Base-by-base conservation (phyloP, 2,113 vertebrate species). In the Hippocampus barbouri region DNA sequence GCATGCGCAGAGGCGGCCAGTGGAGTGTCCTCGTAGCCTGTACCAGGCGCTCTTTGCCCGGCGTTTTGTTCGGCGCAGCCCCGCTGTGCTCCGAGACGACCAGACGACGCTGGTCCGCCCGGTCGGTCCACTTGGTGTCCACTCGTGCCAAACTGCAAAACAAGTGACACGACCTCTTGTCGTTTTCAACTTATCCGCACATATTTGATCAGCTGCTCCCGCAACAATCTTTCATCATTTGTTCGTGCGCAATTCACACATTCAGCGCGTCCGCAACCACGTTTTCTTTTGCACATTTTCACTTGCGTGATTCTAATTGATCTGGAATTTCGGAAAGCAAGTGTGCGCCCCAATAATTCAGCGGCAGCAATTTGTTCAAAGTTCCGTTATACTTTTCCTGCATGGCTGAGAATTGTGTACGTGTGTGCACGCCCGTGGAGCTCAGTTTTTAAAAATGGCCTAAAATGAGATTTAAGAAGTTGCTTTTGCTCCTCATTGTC, bases 321-420 rank as follows among this genome's bases (percentile, higher is more conserved):
- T 18, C 8, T 20, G 59, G 15, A 9, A 61, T 61, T 61, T 34
- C 15, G 15, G 12, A 27, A 66, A 27, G 8, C n/a, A 8, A 15
- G 56, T 8, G 27, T 10, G 23, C 7, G 62, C 34, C 14, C 40
- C 38, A n/a, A n/a, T 15, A 18, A 66, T 16, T 23, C 64, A 21
- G 57, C 2, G 12, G 57, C 57, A n/a, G 53, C 53, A 56, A 34
- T 61, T 61, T 61, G 15, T 34, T 64, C 38, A 40, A 66, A 66
- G 64, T 66, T 66, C 64, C 41, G 41, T 66, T 66, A 47, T 51
- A 51, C 47, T 43, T 66, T 66, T 66, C 18, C 40, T 23, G 7
- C 15, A 34, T 45, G 34, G 34, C 25, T 59, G 23, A 27, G 56
- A 25, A 15, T 64, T 18, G 59, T 30, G 25, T 59, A 12, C 20